phyloP scores from a whole-genome alignment of 1,140 invertebrate species.

The Melipona quadrifasciata region DNA sequence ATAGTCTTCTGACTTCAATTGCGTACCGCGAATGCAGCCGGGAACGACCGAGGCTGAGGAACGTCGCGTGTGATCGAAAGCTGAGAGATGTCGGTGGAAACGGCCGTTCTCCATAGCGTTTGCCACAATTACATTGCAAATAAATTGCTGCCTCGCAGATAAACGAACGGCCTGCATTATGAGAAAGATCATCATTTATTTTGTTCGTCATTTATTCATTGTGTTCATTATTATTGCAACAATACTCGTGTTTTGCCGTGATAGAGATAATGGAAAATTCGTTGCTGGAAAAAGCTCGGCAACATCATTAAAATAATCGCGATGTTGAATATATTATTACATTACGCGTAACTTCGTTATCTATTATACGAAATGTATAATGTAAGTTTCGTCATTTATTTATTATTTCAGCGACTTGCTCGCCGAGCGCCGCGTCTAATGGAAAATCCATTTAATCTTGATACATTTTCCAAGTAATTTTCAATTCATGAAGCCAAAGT shows the following conservation, averaged over 20 bases:
- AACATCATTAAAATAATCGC: neutral
- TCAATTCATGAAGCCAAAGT: neutral
- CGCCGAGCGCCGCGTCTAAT: neutral
- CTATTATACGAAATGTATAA: neutral
- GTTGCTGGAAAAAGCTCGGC: neutral
- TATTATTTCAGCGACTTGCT: neutral
- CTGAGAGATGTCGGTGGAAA: neutral
- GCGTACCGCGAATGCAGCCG: neutral
- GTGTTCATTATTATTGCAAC: neutral
- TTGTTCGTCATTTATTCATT: neutral
- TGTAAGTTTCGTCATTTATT: neutral
- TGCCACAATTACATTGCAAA: neutral
- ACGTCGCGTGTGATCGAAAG: neutral
- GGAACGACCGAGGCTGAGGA: neutral
- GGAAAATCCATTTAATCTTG: neutral
- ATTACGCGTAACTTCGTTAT: too few species aligned
- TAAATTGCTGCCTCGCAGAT: neutral
- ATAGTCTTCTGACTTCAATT: neutral
- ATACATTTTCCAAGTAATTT: neutral
- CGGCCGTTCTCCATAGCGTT: neutral
- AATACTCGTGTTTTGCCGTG: neutral
- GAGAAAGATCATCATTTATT: neutral
- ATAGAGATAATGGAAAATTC: neutral
- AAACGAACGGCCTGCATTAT: neutral
- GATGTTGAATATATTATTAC: neutral